A percentile compares a stretch with the other conserved stretches of the same genome.
Conservation (phyloP, 2,888 invertebrate species). For the Drosophila vallismaia region DNA sequence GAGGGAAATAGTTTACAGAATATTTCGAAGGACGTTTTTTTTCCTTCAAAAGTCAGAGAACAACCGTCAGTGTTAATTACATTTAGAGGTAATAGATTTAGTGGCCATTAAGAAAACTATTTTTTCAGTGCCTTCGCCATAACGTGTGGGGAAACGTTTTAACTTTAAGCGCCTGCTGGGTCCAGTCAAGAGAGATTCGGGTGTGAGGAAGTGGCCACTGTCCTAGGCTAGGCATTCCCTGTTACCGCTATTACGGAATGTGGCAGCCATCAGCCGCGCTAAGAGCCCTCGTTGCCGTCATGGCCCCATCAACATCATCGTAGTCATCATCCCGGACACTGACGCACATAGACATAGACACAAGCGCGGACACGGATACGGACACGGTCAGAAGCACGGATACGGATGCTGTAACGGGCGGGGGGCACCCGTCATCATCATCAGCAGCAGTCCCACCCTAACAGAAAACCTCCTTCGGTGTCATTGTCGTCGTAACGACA, state of each 20-base stretch:
- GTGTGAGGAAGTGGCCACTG: constrained; percentile 15
- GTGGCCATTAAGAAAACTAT: background rate
- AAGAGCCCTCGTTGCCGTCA: constrained; percentile 75
- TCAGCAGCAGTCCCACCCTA: constrained; percentile 16
- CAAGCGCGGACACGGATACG: constrained; percentile 20
- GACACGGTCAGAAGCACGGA: constrained; percentile 13
- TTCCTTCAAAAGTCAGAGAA: background rate
- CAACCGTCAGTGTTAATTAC: too few species aligned
- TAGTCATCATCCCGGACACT: constrained; percentile 46
- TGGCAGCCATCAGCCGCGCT: constrained; percentile 69
- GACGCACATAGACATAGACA: constrained; percentile 15
- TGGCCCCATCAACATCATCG: constrained; percentile 48
- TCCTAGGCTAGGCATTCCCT: constrained; percentile 41
- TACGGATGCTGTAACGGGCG: constrained; percentile 38
- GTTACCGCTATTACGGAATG: constrained; percentile 73
- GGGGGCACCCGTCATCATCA: constrained; percentile 30
- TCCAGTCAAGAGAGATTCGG: constrained; percentile 3
- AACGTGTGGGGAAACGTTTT: constrained; percentile 26
- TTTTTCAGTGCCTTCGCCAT: background rate
- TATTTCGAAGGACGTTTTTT: background rate
- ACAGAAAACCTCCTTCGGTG: constrained; percentile 28
- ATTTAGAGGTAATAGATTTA: too few species aligned
- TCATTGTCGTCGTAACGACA: constrained; percentile 71
- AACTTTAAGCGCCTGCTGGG: constrained; percentile 21
- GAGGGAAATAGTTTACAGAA: background rate